Base-by-base conservation (phyloP, 1,140 invertebrate genomes). In the Propsilocerus akamusi region DNA sequence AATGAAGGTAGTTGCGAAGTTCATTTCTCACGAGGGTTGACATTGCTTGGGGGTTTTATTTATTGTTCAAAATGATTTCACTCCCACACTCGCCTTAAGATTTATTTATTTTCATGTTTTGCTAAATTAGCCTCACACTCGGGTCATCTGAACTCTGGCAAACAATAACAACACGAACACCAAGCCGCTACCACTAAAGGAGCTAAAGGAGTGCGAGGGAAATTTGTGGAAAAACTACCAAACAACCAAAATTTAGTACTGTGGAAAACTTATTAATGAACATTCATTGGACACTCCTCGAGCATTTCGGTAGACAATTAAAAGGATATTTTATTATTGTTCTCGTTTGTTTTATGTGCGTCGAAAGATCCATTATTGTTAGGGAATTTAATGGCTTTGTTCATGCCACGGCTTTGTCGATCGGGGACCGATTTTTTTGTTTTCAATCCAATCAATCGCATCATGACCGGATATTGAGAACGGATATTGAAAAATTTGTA, bases 311-410 rank as follows among this genome's bases (percentile, higher is more conserved):
- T 5, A 41, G 34, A 41, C 34, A 41, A 41, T 41, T 41, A 41
- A 41, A 41, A 41, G 34, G 34, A 20, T 41, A 41, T 41, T 41
- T 41, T 41, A 41, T 41, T 41, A 41, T 41, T 41, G 34, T 20
- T 41, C 17, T 17, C 22, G 14, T 41, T 41, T 41, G 34, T 41
- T 41, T 41, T 41, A 41, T 41, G 34, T 20, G 34, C 34, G 17
- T 10, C 34, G 34, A 41, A n/a, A 41, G 34, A 41, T 20, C 22
- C 34, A 41, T 41, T 41, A 41, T 41, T 41, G 4, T 20, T 22
- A n/a, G n/a, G n/a, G n/a, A n/a, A n/a, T 20, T 41, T 41, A 41
- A 41, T 41, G 34, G 17, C 34, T 41, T 41, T 41, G 34, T 41
- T 41, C 34, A 41, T 17, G 34, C 22, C n/a, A n/a, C n/a, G n/a